Evolutionary conservation across 2,113 vertebrate genomes (phyloP).

Genomic region (Boleophthalmus pectinirostris): DNA sequence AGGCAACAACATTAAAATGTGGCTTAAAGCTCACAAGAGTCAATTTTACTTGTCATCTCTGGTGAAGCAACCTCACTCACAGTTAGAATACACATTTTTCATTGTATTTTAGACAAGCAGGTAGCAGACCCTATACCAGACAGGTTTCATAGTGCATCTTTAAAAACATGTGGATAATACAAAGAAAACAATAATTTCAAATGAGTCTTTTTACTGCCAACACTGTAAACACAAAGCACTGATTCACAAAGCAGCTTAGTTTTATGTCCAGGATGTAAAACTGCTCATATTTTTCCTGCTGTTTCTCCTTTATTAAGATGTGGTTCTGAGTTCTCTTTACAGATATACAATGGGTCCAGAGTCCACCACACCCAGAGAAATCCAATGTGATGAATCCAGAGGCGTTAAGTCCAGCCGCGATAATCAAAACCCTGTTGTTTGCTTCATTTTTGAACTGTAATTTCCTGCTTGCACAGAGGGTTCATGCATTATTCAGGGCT

Average conservation of each 20-base stretch:
- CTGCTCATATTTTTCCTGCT: not conserved
- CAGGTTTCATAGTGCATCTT: too few relatives aligned
- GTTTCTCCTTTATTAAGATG: not conserved
- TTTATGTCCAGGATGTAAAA: not conserved
- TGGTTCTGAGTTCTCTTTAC: not conserved
- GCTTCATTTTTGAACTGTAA: slow-evolving; percentile 33
- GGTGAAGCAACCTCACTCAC: too few relatives aligned
- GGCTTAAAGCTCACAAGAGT: too few relatives aligned
- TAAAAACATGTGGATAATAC: too few relatives aligned
- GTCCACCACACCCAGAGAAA: not conserved
- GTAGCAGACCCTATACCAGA: too few relatives aligned
- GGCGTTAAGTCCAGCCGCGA: slow-evolving; percentile 14
- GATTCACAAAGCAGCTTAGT: not conserved
- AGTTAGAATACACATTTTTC: too few relatives aligned
- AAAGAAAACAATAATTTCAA: not conserved
- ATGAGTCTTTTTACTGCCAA: not conserved
- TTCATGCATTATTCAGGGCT: slow-evolving; percentile 38
- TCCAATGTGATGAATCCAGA: slow-evolving; percentile 2
- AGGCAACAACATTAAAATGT: too few relatives aligned
- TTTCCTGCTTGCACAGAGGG: slow-evolving; percentile 30
- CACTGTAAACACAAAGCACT: not conserved
- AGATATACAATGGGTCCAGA: not conserved
- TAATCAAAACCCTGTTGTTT: slow-evolving; percentile 53
- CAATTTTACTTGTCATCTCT: too few relatives aligned
- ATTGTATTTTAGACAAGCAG: too few relatives aligned